Evolutionary conservation across 2,113 vertebrate species (phyloP).

Genomic region (Xiphophorus couchianus): DNA sequence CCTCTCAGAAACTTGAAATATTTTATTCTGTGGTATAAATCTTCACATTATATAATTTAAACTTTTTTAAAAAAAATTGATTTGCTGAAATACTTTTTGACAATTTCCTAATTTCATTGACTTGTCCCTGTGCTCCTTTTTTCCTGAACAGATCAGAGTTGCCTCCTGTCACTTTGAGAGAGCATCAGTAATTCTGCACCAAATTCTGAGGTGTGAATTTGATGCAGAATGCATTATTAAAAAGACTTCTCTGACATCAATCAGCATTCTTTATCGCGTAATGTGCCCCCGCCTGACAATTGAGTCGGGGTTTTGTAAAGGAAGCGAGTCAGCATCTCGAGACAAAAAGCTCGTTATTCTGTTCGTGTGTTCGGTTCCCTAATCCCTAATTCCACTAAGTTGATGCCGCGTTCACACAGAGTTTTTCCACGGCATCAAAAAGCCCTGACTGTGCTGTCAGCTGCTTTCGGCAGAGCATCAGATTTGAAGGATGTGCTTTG

Average conservation of each 20-base stretch:
- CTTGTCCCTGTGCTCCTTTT: background rate
- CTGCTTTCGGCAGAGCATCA: background rate
- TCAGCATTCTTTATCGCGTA: background rate
- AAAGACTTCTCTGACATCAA: slow-evolving; percentile 21
- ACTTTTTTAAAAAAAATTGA: background rate
- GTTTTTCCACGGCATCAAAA: slow-evolving; percentile 8
- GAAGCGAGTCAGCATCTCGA: background rate
- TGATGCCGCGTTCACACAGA: background rate
- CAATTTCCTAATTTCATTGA: background rate
- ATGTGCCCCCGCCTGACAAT: background rate
- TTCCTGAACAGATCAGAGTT: slow-evolving; percentile 7
- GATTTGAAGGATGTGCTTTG: background rate
- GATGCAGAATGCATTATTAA: background rate
- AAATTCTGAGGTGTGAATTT: slow-evolving; percentile 10
- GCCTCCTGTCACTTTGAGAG: slow-evolving; percentile 14
- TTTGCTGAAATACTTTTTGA: background rate
- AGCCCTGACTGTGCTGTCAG: slow-evolving; percentile 3
- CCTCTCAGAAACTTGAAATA: too few species aligned
- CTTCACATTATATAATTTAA: background rate
- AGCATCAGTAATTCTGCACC: slow-evolving; percentile 2
- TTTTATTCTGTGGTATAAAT: background rate
- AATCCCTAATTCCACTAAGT: background rate
- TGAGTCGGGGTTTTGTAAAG: background rate
- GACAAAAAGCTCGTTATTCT: slow-evolving; percentile 3
- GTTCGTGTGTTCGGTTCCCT: slow-evolving; percentile 3